phyloP scores from a whole-genome alignment of 64 coral and sea anemone genomes.

The Porites australiensis region DNA sequence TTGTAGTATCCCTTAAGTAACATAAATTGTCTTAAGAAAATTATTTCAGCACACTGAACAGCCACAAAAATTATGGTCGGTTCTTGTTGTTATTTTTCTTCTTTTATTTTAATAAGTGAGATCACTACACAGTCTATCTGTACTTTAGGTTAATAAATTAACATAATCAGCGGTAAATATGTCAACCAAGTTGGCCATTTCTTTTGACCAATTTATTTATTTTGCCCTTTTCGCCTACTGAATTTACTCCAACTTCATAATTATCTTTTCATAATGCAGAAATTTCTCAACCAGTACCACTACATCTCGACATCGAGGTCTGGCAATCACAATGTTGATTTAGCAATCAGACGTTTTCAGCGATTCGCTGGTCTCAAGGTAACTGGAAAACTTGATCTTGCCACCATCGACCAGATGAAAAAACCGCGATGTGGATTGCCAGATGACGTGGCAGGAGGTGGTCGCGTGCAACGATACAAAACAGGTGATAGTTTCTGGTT shows the following conservation, averaged over 20 bases:
- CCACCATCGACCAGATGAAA: constrained; percentile 75
- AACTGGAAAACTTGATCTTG: constrained; percentile 71
- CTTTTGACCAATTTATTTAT: background rate
- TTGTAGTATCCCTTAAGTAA: too few relatives aligned
- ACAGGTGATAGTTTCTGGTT: background rate
- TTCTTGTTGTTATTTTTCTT: too few relatives aligned
- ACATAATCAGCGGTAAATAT: too few relatives aligned
- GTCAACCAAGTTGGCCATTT: too few relatives aligned
- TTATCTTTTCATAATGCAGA: constrained; percentile 8
- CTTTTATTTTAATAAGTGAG: too few relatives aligned
- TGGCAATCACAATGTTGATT: constrained; percentile 79
- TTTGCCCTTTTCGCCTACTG: background rate
- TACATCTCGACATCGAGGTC: constrained; percentile 75
- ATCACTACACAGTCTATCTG: too few relatives aligned
- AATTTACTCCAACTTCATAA: background rate
- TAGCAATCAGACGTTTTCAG: constrained; percentile 73
- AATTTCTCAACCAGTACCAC: constrained; percentile 69
- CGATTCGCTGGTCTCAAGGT: constrained; percentile 73
- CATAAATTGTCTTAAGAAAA: too few relatives aligned
- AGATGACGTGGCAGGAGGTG: constrained; percentile 64
- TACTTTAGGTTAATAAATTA: too few relatives aligned
- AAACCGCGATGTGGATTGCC: constrained; percentile 85
- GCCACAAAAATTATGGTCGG: too few relatives aligned
- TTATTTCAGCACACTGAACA: too few relatives aligned
- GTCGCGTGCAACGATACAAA: constrained; percentile 17